phyloP scores from a whole-genome alignment of 2,888 invertebrate species.

The Nowickia ferox region DNA sequence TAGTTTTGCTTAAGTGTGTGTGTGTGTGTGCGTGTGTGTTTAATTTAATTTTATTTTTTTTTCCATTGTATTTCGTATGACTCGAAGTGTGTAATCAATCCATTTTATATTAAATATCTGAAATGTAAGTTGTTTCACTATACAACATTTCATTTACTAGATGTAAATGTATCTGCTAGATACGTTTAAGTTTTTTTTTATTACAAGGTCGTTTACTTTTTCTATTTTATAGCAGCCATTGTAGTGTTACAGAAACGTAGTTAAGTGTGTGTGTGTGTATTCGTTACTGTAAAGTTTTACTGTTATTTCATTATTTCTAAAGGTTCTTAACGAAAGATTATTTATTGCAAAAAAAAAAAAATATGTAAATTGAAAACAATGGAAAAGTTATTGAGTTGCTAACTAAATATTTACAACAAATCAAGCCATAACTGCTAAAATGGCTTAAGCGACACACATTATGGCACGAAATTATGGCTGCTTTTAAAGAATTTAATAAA shows the following conservation, averaged over 20 bases:
- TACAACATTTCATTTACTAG: constrained; percentile 10
- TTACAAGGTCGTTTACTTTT: constrained; percentile 72
- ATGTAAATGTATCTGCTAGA: constrained; percentile 35
- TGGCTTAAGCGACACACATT: too few species aligned
- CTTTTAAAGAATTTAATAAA: too few species aligned
- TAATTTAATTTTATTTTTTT: constrained; percentile 16
- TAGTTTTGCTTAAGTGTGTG: not conserved
- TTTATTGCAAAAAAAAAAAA: not conserved
- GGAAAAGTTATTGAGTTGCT: constrained; percentile 1
- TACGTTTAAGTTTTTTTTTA: constrained; percentile 45
- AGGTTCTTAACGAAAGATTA: constrained; percentile 20
- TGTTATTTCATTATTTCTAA: constrained; percentile 37
- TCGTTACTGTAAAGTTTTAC: constrained; percentile 35
- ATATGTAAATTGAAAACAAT: not conserved
- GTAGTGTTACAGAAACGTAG: not conserved
- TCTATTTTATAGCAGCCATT: constrained; percentile 12
- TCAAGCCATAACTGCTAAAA: too few species aligned
- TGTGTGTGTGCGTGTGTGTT: not conserved
- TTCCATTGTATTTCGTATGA: constrained; percentile 6
- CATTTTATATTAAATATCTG: constrained; percentile 29
- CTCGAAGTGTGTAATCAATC: constrained; percentile 56
- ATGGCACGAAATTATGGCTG: too few species aligned
- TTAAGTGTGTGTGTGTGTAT: not conserved
- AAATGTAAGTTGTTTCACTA: constrained; percentile 45
- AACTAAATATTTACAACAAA: not conserved